phyloP scores from a whole-genome alignment of 1,140 invertebrate species.

The Bombus haemorrhoidalis region DNA sequence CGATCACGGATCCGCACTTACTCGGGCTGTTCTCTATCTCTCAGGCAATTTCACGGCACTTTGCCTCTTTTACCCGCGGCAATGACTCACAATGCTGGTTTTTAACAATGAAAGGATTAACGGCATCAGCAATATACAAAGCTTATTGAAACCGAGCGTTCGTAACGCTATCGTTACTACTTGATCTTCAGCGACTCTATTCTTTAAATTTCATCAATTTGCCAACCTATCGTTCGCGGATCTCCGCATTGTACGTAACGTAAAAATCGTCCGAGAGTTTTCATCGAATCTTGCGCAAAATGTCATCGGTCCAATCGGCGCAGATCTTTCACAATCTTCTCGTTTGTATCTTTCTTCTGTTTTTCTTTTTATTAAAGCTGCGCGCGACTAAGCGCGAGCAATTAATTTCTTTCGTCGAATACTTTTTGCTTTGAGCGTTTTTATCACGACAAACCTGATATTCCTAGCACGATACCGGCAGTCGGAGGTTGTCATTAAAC shows the following conservation, averaged over 20 bases:
- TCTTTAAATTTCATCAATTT: slow-evolving; percentile 11
- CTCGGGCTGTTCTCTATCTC: neutral
- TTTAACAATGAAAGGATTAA: slow-evolving; percentile 22
- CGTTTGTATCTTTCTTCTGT: neutral
- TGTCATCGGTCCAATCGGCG: neutral
- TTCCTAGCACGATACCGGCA: neutral
- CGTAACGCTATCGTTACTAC: neutral
- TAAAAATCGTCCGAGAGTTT: neutral
- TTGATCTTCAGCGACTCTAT: neutral
- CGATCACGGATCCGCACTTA: neutral
- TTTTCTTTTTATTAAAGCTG: neutral
- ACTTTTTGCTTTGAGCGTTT: neutral
- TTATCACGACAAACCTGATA: neutral
- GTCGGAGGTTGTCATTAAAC: neutral
- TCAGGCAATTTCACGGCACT: slow-evolving; percentile 6
- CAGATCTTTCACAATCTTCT: too few relatives aligned
- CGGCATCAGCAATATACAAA: neutral
- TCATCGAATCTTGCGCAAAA: neutral
- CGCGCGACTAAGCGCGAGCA: neutral
- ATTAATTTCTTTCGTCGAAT: neutral
- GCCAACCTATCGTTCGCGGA: neutral
- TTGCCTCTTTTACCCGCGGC: neutral
- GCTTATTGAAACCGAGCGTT: slow-evolving; percentile 1
- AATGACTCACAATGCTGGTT: slow-evolving; percentile 3
- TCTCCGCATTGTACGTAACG: neutral